Base-by-base conservation (phyloP, 2,113 vertebrate genomes). In the Python bivittatus region DNA sequence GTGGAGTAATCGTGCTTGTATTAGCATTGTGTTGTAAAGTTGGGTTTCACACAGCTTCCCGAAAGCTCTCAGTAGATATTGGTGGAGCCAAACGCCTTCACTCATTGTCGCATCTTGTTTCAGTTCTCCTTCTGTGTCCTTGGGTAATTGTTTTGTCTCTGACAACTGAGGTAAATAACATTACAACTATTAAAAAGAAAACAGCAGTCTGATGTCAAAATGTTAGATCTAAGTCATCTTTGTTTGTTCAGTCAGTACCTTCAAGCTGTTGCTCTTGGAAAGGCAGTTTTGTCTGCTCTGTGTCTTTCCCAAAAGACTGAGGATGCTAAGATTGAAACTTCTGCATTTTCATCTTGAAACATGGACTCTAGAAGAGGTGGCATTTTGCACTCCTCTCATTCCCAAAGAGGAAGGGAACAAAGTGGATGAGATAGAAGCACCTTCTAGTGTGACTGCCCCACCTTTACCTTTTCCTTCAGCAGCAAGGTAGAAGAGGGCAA, bases 51-150 rank as follows among this genome's bases (percentile, higher is more conserved):
- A 98, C 99, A 22, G 98, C 97, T 95, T 99, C 99, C 93, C 98
- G 98, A 97, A 99, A 99, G 93, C 97, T 99, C 0, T 99, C 99
- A 2, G 94, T 99, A 89, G 99, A 99, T 96, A 94, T 99, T 0
- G 99, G 99, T 22, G 99, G 99, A 94, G 96, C 98, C 52, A 99
- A 99, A 92, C 99, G 99, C 88, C 99, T 99, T 93, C 99, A 99
- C 15, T 98, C 99, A 88, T 98, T 99, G 83, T 99, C 99, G 93
- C 99, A 98, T 96, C 97, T 99, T 94, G 98, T 99, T 92, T 99
- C 99, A 0, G 97, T 98, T 12, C 60, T 98, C 38, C 97, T 99
- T 53, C 97, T 99, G 94, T 98, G 98, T 93, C 99, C 99, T 0
- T 99, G 99, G 99, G 98, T 99, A 92, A 93, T 99, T 52, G 98